Evolutionary conservation across 2,113 vertebrate species (phyloP).

Genomic region (Chrysemys picta): DNA sequence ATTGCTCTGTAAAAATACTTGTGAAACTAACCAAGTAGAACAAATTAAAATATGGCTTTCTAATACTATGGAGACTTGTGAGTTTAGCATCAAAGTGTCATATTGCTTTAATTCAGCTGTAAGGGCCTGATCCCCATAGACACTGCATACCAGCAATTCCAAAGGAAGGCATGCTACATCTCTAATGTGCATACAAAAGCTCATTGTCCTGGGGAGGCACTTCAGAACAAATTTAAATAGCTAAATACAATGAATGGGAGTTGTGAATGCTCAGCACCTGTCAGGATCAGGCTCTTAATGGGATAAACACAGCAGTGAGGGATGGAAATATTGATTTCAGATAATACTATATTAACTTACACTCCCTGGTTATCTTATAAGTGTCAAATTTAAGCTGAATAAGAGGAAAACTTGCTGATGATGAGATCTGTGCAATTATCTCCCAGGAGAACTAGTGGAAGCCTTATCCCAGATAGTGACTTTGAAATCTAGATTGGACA

Average conservation of each 20-base stretch:
- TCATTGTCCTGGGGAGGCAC: background rate
- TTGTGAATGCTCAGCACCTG: background rate
- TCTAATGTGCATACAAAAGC: background rate
- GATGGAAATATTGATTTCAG: background rate
- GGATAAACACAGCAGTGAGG: background rate
- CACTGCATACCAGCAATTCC: background rate
- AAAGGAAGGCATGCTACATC: background rate
- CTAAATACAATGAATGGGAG: background rate
- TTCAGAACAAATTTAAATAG: background rate
- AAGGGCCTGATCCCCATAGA: background rate
- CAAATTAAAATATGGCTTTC: background rate
- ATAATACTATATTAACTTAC: background rate
- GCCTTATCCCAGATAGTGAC: background rate
- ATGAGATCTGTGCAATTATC: background rate
- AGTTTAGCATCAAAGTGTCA: background rate
- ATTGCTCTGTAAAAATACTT: background rate
- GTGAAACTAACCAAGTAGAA: background rate
- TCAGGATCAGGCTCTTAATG: background rate
- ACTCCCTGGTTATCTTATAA: background rate
- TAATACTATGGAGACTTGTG: background rate
- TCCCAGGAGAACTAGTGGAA: background rate
- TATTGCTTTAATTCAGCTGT: background rate
- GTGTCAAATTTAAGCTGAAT: background rate
- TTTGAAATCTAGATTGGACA: background rate
- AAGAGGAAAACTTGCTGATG: background rate